Conservation (phyloP, 1,140 invertebrate species). For the Hycleus phaleratus region DNA sequence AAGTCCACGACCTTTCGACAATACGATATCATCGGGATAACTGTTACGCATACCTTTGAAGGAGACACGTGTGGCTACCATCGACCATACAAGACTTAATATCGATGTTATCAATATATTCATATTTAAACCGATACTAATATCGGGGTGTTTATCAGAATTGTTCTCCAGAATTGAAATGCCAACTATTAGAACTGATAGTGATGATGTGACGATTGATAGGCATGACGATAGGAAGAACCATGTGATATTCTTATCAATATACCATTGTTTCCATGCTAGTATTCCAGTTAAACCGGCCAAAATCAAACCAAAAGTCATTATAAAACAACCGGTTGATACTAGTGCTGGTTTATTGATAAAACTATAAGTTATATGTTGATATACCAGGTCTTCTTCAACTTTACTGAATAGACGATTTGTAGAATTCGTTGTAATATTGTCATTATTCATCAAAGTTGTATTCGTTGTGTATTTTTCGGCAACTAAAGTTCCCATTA, state of each 20-base stretch:
- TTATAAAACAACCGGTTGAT: constrained; percentile 20
- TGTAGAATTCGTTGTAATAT: background rate
- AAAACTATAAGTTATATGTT: constrained; percentile 13
- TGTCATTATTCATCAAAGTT: background rate
- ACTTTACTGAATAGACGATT: constrained; percentile 1
- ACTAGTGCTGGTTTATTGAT: constrained; percentile 23
- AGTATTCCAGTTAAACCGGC: constrained; percentile 49
- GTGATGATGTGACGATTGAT: constrained; percentile 42
- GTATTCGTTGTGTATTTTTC: constrained; percentile 13
- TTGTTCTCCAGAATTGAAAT: background rate
- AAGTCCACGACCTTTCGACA: constrained; percentile 38
- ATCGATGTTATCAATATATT: constrained; percentile 53
- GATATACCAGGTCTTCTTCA: constrained; percentile 11
- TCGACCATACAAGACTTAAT: constrained; percentile 52
- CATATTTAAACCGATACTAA: constrained; percentile 42
- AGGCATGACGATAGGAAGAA: constrained; percentile 48
- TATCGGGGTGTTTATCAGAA: background rate
- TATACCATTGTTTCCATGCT: constrained; percentile 57
- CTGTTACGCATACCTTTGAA: constrained; percentile 53
- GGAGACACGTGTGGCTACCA: constrained; percentile 49
- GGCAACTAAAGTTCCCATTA: constrained; percentile 29
- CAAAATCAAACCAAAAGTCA: constrained; percentile 42
- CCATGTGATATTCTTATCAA: constrained; percentile 55
- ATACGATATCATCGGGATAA: constrained; percentile 47
- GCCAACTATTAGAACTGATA: constrained; percentile 18